Percentiles rank a stretch among this genome's conserved stretches.
phyloP scores from a whole-genome alignment of 2,888 invertebrate species.

The Maniola hyperantus region DNA sequence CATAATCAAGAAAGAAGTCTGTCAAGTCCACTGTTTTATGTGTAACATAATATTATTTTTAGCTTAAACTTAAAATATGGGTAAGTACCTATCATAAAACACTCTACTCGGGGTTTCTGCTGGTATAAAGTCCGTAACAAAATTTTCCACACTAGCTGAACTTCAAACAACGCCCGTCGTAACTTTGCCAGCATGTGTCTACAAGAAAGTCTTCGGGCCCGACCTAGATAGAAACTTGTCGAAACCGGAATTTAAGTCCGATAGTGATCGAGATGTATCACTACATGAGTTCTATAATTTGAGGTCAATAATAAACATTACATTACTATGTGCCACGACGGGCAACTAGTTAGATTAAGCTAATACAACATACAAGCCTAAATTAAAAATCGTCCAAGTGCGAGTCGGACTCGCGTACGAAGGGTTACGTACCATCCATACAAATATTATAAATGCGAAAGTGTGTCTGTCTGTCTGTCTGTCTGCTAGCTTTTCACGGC shows the following conservation, averaged over 20 bases:
- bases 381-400: too few relatives aligned
- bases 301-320: background rate
- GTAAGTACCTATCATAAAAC: constrained; percentile 5
- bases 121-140: constrained; percentile 5
- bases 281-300: background rate
- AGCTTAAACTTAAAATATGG: background rate
- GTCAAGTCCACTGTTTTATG: too few relatives aligned
- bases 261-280: background rate
- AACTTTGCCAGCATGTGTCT: constrained; percentile 14
- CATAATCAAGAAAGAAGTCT: too few relatives aligned
- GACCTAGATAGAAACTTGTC: constrained; percentile 12
- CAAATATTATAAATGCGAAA: too few relatives aligned
- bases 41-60: too few relatives aligned
- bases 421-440: too few relatives aligned
- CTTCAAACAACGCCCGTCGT: constrained; percentile 3
- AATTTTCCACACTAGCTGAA: constrained; percentile 7
- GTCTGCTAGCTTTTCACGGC: too few relatives aligned
- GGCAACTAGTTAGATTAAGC: too few relatives aligned
- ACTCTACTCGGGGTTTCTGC: background rate
- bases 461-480: too few relatives aligned
- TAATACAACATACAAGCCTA: too few relatives aligned
- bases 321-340: too few relatives aligned
- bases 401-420: too few relatives aligned
- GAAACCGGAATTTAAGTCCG: constrained; percentile 7
- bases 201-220: constrained; percentile 5